Evolutionary conservation across 2,113 vertebrate genomes (phyloP).

Genomic region (Mugil cephalus): DNA sequence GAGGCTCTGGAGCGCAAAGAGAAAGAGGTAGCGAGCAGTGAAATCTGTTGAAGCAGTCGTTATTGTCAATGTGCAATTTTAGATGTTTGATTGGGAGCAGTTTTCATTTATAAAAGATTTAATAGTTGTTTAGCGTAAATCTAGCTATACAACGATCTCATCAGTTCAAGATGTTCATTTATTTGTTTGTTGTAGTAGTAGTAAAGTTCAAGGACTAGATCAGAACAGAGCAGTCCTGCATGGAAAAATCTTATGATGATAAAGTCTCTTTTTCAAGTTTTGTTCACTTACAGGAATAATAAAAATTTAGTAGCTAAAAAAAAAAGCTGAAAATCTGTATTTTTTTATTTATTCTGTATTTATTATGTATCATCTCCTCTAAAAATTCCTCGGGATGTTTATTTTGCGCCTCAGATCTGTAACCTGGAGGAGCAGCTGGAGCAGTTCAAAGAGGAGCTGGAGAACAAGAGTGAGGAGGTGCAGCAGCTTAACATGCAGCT

Average conservation of each 20-base stretch:
- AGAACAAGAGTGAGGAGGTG: conserved; percentile 98
- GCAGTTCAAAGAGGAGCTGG: conserved; percentile 96
- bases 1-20: conserved; percentile 97
- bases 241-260: not conserved
- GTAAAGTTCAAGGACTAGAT: no score
- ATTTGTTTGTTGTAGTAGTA: no score
- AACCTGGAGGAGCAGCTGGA: conserved; percentile 98
- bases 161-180: no score
- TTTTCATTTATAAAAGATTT: not conserved
- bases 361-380: not conserved
- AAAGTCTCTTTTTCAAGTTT: not conserved
- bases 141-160: not conserved
- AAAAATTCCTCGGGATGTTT: not conserved
- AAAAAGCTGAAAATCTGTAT: not conserved
- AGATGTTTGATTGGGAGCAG: not conserved
- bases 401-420: conserved; percentile 83
- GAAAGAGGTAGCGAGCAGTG: conserved; percentile 90
- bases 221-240: not conserved
- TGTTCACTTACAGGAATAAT: not conserved
- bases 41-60: not conserved
- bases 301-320: not conserved
- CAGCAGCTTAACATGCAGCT: conserved; percentile 98
- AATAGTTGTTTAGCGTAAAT: not conserved
- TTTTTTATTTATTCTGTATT: not conserved
- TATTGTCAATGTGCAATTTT: not conserved